Percentiles rank a stretch among this genome's conserved stretches.
These are phyloP conservation scores for Sussaba pulchella DNA, from an alignment of 2,888 invertebrate genomes.

Conservation along the genomic window DNA sequence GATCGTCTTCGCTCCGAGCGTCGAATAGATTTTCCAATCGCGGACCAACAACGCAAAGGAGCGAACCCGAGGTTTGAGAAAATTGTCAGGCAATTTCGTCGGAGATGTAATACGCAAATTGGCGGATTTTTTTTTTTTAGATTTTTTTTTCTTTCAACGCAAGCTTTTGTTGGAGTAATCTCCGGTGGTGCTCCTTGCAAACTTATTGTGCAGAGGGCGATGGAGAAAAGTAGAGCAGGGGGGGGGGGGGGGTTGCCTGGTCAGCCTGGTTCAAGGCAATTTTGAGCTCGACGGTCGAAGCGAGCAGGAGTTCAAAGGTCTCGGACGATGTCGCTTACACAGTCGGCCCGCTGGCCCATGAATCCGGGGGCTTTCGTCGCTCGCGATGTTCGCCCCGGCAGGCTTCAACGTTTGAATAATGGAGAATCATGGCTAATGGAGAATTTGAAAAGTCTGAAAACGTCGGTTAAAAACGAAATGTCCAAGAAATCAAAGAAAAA, in stretches of 20 bases:
- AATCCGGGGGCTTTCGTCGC: conserved; percentile 78
- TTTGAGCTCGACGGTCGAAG: conserved; percentile 38
- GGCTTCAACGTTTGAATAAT: conserved; percentile 4
- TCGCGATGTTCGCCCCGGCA: conserved; percentile 56
- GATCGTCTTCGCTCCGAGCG: conserved; percentile 16
- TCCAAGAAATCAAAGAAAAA: too few species aligned
- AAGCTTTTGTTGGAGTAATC: conserved; percentile 24
- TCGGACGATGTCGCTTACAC: conserved; percentile 71
- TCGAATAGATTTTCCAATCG: conserved; percentile 19
- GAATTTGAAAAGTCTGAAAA: conserved; percentile 22
- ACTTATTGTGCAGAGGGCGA: conserved; percentile 5
- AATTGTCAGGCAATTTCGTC: conserved; percentile 52
- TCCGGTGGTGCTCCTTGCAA: conserved; percentile 28
- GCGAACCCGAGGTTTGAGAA: conserved; percentile 37
- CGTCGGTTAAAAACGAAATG: too few species aligned
- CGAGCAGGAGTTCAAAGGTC: conserved; percentile 66
- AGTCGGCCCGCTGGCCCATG: conserved; percentile 79
- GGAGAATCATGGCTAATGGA: not conserved
- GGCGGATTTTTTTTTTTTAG: conserved; percentile 31
- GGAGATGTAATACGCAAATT: not conserved
- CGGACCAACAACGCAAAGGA: not conserved
- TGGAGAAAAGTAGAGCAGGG: conserved; percentile 6
- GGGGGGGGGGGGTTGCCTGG: not conserved
- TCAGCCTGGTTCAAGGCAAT: conserved; percentile 58
- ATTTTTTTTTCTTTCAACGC: conserved; percentile 36